These are phyloP conservation scores for Brevimyrus niger DNA, from an alignment of 2,113 vertebrate species.

Conservation along the genomic window DNA sequence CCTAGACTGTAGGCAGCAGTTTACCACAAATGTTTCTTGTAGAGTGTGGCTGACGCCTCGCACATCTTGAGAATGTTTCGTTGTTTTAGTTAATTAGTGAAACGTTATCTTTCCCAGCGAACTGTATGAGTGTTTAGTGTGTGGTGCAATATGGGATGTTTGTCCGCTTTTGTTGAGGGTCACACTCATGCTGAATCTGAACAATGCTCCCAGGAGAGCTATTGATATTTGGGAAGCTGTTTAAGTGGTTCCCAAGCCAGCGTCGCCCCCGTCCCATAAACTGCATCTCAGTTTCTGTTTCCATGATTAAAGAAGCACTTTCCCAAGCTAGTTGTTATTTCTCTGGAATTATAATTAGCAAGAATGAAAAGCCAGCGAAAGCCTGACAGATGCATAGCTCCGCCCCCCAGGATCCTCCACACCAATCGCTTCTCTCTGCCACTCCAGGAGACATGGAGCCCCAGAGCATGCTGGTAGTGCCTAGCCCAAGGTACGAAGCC, in stretches of 20 bases:
- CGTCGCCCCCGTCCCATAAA: background rate
- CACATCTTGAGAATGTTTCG: background rate
- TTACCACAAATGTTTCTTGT: background rate
- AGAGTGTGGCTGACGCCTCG: background rate
- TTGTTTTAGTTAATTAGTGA: background rate
- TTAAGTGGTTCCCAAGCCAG: background rate
- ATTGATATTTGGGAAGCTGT: background rate
- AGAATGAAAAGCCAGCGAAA: background rate
- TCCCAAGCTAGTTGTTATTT: background rate
- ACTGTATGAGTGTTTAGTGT: background rate
- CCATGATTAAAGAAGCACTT: background rate
- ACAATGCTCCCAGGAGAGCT: background rate
- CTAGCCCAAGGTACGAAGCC: conserved; percentile 91
- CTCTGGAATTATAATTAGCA: background rate
- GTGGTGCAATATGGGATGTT: background rate
- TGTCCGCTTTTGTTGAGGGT: background rate
- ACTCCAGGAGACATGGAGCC: conserved; percentile 67
- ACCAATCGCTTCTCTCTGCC: conserved; percentile 25
- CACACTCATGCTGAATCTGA: background rate
- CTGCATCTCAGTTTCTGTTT: background rate
- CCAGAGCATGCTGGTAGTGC: conserved; percentile 54
- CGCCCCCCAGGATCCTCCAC: conserved; percentile 37
- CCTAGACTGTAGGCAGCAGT: background rate
- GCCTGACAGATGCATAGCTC: background rate
- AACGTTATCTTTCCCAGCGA: background rate